Base-by-base conservation (phyloP, 2,888 invertebrate genomes). In the Rhyacophila evoluta region DNA sequence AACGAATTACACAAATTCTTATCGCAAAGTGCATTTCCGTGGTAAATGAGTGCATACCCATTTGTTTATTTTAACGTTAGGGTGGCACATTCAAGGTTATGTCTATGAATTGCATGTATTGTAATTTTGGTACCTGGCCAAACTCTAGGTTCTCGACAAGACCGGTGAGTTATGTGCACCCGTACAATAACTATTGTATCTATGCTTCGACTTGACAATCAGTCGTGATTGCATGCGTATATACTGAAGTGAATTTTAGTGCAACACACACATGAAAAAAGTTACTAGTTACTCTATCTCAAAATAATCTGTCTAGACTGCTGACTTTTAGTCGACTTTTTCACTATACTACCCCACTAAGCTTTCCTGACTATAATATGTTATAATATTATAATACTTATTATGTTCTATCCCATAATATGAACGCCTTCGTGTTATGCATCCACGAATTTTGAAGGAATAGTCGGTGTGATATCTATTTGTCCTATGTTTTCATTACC, bases 251-350 rank as follows among this genome's bases (percentile, higher is more conserved):
- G 55, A 15, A 55, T 25, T 19, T 1, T 1, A 55, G 25, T 55
- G 55, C 55, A 55, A 55, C 55, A 2, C 55, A 55, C 19, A 55
- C 55, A 10, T 55, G 10, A 19, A 55, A 55, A 25, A 55, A 55
- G 1, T 10, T 6, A 19, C 10, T 19, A 19, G 19, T 55, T 19
- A 1, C 1, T 2, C 25, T 55, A 25, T 55, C 25, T 55, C 10
- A 55, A 55, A 55, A 55, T 55, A 55, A 55, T 55, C 55, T 55
- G 55, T 25, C 55, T 55, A 55, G 25, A 55, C 55, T 55, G n/a
- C n/a, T n/a, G n/a, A n/a, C n/a, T n/a, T n/a, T n/a, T n/a, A n/a
- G n/a, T n/a, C n/a, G n/a, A n/a, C n/a, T n/a, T n/a, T n/a, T n/a
- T n/a, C n/a, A n/a, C n/a, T n/a, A n/a, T n/a, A n/a, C n/a, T n/a